These are phyloP conservation scores for Platycercus adscitus DNA, from an alignment of 2,113 vertebrate species.

Conservation along the genomic window DNA sequence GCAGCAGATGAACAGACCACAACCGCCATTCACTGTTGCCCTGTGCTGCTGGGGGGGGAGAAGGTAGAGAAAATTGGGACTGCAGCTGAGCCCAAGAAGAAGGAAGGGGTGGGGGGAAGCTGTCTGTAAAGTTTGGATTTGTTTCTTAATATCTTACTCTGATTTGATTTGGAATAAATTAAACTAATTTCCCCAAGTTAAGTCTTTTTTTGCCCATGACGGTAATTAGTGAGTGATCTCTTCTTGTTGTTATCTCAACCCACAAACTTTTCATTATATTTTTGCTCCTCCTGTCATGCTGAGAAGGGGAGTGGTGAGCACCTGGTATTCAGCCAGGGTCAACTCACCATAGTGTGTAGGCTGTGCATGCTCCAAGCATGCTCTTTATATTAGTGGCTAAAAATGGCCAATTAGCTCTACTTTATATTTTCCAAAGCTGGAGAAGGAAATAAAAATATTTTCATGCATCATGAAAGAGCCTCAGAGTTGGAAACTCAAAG, in stretches of 20 bases:
- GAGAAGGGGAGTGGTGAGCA: neutral
- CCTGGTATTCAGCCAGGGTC: neutral
- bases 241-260: neutral
- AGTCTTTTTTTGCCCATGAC: neutral
- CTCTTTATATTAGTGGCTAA: neutral
- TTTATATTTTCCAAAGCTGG: neutral
- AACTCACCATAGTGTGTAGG: neutral
- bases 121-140: neutral
- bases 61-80: neutral
- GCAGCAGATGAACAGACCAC: neutral
- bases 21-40: neutral
- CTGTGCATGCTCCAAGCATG: neutral
- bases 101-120: neutral
- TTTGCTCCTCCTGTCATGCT: neutral
- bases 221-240: neutral
- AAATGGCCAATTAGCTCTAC: neutral
- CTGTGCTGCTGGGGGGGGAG: accelerated
- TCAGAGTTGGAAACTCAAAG: neutral
- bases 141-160: neutral
- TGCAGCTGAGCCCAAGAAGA: neutral
- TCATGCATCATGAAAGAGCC: neutral
- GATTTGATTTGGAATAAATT: neutral
- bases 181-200: neutral
- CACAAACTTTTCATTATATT: neutral
- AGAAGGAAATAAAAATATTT: neutral